Conservation (phyloP, 2,888 invertebrate genomes). For the Amiota mariae region DNA sequence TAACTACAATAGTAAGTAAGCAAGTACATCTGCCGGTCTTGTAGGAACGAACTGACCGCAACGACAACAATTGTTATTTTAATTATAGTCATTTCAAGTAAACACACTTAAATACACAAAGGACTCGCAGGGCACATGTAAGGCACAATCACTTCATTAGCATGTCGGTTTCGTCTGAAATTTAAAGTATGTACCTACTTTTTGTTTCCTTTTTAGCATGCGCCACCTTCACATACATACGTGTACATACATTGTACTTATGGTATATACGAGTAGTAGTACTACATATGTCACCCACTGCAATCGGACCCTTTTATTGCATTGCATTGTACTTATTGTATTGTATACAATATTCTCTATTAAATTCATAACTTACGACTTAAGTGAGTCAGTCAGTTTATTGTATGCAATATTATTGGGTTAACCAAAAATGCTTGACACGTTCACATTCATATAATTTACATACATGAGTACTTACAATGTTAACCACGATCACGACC, state of each 20-base stretch:
- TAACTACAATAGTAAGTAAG: neutral
- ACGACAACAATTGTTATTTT: slow-evolving; percentile 60
- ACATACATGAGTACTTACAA: too few relatives aligned
- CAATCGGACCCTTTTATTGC: neutral
- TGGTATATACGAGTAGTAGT: too few relatives aligned
- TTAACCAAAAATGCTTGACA: too few relatives aligned
- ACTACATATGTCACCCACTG: neutral
- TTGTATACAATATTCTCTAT: neutral
- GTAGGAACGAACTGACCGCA: slow-evolving; percentile 51
- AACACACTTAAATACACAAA: neutral
- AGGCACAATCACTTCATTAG: slow-evolving; percentile 25
- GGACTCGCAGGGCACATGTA: too few relatives aligned
- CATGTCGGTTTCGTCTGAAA: neutral
- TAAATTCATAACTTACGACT: too few relatives aligned
- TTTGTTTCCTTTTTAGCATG: too few relatives aligned
- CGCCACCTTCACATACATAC: neutral
- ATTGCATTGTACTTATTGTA: neutral
- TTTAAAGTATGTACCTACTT: too few relatives aligned
- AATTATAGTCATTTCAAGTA: slow-evolving; percentile 58
- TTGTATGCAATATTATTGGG: too few relatives aligned
- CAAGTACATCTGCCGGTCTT: neutral
- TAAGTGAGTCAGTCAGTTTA: too few relatives aligned
- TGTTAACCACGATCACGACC: too few relatives aligned
- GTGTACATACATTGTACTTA: too few relatives aligned
- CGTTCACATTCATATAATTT: too few relatives aligned